A percentile compares a stretch with the other conserved stretches of the same genome.
phyloP scores from a whole-genome alignment of 1,140 invertebrate genomes.

The Meteorus sp. region DNA sequence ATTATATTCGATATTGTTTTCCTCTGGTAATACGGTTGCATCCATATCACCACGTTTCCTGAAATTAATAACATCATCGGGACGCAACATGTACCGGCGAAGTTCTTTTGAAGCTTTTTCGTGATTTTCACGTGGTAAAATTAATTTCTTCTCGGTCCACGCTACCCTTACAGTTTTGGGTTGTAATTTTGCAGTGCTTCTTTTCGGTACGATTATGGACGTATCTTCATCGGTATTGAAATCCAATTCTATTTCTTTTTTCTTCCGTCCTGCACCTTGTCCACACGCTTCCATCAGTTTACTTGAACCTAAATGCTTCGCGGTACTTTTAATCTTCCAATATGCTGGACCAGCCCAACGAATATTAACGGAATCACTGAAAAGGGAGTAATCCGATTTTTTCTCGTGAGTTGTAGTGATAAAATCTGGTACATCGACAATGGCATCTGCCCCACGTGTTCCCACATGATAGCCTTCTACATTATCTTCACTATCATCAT shows the following conservation, averaged over 20 bases:
- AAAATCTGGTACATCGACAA: conserved; percentile 46
- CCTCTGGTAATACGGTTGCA: conserved; percentile 33
- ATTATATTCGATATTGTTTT: conserved; percentile 56
- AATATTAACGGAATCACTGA: conserved; percentile 61
- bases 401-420: conserved; percentile 35
- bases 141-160: conserved; percentile 43
- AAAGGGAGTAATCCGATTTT: conserved; percentile 70
- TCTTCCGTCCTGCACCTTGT: conserved; percentile 34
- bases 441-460: conserved; percentile 28
- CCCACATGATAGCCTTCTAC: conserved; percentile 20
- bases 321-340: conserved; percentile 64
- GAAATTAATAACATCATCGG: conserved; percentile 19
- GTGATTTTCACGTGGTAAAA: conserved; percentile 37
- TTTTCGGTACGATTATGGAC: conserved; percentile 29
- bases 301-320: conserved; percentile 14
- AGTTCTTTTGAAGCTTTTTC: conserved; percentile 32
- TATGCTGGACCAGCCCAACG: conserved; percentile 78
- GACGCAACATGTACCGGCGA: conserved; percentile 36
- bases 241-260: conserved; percentile 35
- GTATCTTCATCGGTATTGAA: conserved; percentile 29
- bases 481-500: conserved; percentile 30
- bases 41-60: conserved; percentile 31
- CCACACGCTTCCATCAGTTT: conserved; percentile 30
- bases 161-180: conserved; percentile 35
- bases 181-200: conserved; percentile 22